Evolutionary conservation across 2,888 invertebrate genomes (phyloP).

Genomic region (Synanthedon tipuliformis): DNA sequence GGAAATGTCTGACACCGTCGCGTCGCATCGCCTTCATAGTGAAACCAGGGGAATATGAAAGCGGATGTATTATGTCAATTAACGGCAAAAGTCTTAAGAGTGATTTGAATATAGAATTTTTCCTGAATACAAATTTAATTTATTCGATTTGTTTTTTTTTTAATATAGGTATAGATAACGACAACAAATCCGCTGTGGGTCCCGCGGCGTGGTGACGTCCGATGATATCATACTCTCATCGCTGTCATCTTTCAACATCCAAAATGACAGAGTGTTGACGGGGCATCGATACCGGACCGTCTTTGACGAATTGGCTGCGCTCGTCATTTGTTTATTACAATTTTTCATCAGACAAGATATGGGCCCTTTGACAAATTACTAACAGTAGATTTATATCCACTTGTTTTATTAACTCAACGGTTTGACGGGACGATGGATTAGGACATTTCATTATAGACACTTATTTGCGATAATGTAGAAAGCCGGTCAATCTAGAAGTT

Average conservation of each 20-base stretch:
- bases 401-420: neutral
- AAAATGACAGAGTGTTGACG: constrained; percentile 48
- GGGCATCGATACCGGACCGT: constrained; percentile 34
- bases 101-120: neutral
- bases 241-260: constrained; percentile 37
- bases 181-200: neutral
- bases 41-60: constrained; percentile 6
- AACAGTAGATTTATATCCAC: neutral
- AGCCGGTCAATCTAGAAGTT: too few relatives aligned
- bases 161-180: neutral
- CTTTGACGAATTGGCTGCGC: constrained; percentile 34
- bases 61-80: constrained; percentile 8
- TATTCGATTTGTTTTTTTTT: neutral
- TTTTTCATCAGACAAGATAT: constrained; percentile 35
- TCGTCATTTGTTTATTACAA: constrained; percentile 34
- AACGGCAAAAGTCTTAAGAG: neutral
- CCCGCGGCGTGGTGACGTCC: constrained; percentile 8
- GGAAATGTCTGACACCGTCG: constrained; percentile 6
- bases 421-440: neutral
- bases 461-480: too few relatives aligned
- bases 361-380: constrained; percentile 28
- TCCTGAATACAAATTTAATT: neutral
- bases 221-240: constrained; percentile 24
- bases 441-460: neutral
- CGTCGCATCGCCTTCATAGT: neutral